Conservation (phyloP, 1,140 invertebrate genomes). For the Drosophila eugracilis region DNA sequence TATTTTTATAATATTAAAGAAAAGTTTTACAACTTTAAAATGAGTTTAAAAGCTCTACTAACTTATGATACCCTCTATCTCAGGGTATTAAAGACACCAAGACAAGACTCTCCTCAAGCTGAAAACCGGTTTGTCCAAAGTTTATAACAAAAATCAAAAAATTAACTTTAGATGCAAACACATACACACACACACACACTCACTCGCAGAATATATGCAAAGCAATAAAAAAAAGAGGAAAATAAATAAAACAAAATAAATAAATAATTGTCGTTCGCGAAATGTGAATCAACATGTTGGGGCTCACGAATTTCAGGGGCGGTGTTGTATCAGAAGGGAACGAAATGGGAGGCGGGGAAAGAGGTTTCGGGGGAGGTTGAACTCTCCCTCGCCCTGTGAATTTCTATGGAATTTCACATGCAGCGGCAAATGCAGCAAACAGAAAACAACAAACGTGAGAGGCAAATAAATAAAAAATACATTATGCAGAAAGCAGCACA, state of each 20-base stretch:
- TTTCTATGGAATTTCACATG: conserved; percentile 66
- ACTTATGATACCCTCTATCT: too few relatives aligned
- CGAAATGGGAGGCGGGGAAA: too few relatives aligned
- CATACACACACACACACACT: background rate
- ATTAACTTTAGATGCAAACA: conserved; percentile 17
- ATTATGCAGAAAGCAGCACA: conserved; percentile 57
- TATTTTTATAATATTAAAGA: too few relatives aligned
- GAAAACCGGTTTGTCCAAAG: conserved; percentile 32
- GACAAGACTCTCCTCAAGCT: background rate
- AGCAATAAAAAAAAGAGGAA: background rate
- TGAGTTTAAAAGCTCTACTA: too few relatives aligned
- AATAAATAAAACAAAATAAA: conserved; percentile 33
- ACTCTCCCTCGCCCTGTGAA: conserved; percentile 26
- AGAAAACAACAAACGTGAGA: conserved; percentile 66
- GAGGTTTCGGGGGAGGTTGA: background rate
- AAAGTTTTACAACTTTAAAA: too few relatives aligned
- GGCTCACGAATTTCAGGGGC: conserved; percentile 2
- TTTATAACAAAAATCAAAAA: conserved; percentile 27
- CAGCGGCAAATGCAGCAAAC: conserved; percentile 63
- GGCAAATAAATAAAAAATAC: conserved; percentile 68
- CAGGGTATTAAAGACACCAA: conserved; percentile 11
- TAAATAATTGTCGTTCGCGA: conserved; percentile 62
- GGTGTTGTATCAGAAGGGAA: background rate
- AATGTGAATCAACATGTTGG: conserved; percentile 66
- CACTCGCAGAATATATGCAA: conserved; percentile 24